These are phyloP conservation scores for Bryconaethiops microstoma DNA, from an alignment of 2,797 vertebrate species.

Conservation along the genomic window DNA sequence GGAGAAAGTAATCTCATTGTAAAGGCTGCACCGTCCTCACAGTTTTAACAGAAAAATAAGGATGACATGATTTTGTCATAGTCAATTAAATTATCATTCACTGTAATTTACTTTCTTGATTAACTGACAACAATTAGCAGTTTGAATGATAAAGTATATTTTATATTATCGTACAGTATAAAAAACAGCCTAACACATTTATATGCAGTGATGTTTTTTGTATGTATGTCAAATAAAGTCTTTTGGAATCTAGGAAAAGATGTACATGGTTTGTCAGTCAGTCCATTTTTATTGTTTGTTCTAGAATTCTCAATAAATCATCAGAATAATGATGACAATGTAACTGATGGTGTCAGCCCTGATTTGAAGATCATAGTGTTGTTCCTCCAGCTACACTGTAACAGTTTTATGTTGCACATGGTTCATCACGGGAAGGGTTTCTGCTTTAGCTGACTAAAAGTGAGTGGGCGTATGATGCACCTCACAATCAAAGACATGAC, in stretches of 20 bases:
- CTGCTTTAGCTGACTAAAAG: constrained; percentile 44
- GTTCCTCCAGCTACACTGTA: neutral
- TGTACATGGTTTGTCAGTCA: neutral
- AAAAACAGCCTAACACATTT: neutral
- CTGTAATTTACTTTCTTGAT: neutral
- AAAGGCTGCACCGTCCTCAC: neutral
- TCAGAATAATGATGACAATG: neutral
- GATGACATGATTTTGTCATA: neutral
- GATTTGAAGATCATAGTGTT: neutral
- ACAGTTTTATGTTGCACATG: constrained; percentile 30
- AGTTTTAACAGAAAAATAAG: neutral
- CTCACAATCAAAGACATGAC: constrained; percentile 31
- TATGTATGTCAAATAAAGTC: neutral
- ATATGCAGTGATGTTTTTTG: neutral
- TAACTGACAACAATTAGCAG: no score
- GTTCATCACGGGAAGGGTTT: constrained; percentile 35
- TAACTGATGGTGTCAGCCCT: neutral
- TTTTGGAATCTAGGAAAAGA: neutral
- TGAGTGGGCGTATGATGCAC: constrained; percentile 41
- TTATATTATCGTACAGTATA: neutral
- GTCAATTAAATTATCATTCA: neutral
- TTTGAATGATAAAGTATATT: neutral
- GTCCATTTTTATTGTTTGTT: neutral
- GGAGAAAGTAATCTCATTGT: neutral
- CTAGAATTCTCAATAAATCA: neutral